Evolutionary conservation across 1,140 invertebrate genomes (phyloP).

Genomic region (Oedothorax gibbosus): DNA sequence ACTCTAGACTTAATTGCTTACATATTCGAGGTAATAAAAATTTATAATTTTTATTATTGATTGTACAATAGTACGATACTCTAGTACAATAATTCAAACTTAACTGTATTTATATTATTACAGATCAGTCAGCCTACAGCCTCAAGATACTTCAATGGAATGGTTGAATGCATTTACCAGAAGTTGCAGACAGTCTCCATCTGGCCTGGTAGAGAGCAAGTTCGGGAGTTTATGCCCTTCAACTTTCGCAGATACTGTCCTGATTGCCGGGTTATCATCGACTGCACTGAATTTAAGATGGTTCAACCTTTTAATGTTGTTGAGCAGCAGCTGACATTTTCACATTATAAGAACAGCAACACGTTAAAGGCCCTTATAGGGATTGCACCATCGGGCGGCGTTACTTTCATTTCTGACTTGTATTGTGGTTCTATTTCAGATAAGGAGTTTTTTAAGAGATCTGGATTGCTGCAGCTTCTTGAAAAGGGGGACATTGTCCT

Average conservation of each 20-base stretch:
- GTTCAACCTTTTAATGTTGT: neutral
- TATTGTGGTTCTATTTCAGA: slow-evolving; percentile 9
- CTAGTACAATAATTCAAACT: slow-evolving; percentile 18
- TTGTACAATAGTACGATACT: too few relatives aligned
- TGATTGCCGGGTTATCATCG: slow-evolving; percentile 3
- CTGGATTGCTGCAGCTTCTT: neutral
- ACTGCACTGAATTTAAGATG: slow-evolving; percentile 1
- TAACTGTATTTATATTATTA: slow-evolving; percentile 7
- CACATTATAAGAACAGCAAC: slow-evolving; percentile 3
- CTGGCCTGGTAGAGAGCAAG: too few relatives aligned
- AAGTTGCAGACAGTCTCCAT: neutral
- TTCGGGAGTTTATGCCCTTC: neutral
- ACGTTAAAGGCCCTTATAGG: neutral
- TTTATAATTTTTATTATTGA: too few relatives aligned
- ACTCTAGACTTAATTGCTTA: too few relatives aligned
- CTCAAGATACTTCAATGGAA: neutral
- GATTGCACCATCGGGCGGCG: neutral
- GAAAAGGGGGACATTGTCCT: too few relatives aligned
- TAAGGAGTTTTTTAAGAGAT: slow-evolving; percentile 2
- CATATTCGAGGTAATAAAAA: too few relatives aligned
- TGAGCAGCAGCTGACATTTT: slow-evolving; percentile 16
- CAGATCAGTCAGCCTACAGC: neutral
- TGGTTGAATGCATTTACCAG: neutral
- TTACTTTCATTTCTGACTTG: slow-evolving; percentile 9
- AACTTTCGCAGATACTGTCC: neutral